Evolutionary conservation across 2,113 vertebrate genomes (phyloP), one percentile per base, ranked within the genome.

Genomic region (Hiodon alosoides): DNA sequence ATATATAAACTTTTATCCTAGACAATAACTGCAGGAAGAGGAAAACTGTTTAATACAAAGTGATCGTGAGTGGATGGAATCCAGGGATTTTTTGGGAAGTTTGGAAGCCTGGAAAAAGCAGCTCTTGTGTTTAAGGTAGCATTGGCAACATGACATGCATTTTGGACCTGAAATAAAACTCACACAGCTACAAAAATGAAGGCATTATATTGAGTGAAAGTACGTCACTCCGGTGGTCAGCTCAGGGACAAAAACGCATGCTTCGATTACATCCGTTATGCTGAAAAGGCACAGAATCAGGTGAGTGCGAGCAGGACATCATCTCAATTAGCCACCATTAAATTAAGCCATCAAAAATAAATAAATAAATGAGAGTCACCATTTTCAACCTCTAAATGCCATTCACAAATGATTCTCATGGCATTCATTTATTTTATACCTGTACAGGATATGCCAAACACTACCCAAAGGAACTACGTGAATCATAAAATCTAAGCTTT

Each of bases 1-100:
- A 31, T 31, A 67, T 62, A 74, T 74, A 67, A 67, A 4, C 14
- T 52, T n/a, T 74, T 67, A 74, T 74, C 73, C 73, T 31, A 74
- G 47, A 67, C 62, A 74, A 67, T 58, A 46, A 66, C 64, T 55
- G 17, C 62, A 65, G 73, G 73, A 58, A 46, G 64, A 48, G 11
- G 62, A 58, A 53, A 67, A 53, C 14, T 53, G 1, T 53, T 48
- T 7, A 17, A 16, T 53, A 62, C 17, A 55, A 67, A 67, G 62
- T 57, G 50, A 58, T 71, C 59, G 58, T 54, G 17, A 59, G 4
- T 11, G 10, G 47, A 11, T 16, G 51, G 72, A 16, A 5, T n/a
- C 52, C 51, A 14, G 67, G 16, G 48, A 69, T 50, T 14, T 48
- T 69, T 11, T 8, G 59, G 72, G 51, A 51, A 52, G 60, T 65